Base-by-base conservation (phyloP, 1,140 invertebrate genomes). In the Diorhabda carinulata region DNA sequence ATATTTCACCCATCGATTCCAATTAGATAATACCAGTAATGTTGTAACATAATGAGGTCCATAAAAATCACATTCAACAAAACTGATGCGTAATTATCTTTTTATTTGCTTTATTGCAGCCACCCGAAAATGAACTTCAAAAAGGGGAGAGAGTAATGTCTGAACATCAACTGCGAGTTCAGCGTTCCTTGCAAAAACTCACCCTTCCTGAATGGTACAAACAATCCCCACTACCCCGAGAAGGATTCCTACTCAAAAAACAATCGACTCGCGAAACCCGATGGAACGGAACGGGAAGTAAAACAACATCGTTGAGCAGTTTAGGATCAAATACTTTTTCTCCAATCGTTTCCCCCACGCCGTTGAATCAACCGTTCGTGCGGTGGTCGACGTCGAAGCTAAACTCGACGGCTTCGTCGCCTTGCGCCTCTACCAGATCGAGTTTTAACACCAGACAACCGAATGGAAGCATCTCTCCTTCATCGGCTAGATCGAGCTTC, bases 131-230 rank as follows among this genome's bases (percentile, higher is more conserved):
- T 87, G 92, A 94, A 79, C 86, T 96, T 77, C 91, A 94, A 84
- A 94, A 94, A 84, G 86, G 88, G 79, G 89, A 92, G 81, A 85
- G 91, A 58, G 86, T 91, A 80, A 86, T 94, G 76, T 93, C 92
- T 63, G 95, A 96, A 83, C 94, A 97, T 84, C 94, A 97, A 82
- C 84, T 97, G 66, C 87, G 96, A 65, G 92, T 98, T 64, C 93
- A 96, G 80, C 89, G 94, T 72, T 97, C 94, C 40, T 82, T 98
- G 72, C 93, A 96, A 81, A 92, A 94, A 75, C 88, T 98, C 66
- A 95, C 96, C 83, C 90, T 97, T 52, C 96, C 96, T 57, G 94
- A 97, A 78, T 98, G 96, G 96, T 95, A 93, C 85, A 94, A 92
- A 82, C 92, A 93, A 80, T 91, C 90, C 25, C 86, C 88, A 68